phyloP scores from a whole-genome alignment of 2,113 vertebrate species.

The Carassius carassius region DNA sequence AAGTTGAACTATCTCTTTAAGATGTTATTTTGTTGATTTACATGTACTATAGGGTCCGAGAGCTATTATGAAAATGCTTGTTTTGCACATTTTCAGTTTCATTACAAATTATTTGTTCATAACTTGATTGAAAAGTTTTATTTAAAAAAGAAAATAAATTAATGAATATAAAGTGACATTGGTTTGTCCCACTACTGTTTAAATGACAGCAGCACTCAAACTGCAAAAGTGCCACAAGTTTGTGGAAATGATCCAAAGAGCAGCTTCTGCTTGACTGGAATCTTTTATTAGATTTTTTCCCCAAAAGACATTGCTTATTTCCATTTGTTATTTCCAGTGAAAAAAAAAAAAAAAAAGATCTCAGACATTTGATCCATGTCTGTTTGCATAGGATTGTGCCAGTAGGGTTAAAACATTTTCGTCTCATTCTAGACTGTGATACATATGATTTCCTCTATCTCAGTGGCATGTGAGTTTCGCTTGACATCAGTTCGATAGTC shows the following conservation, averaged over 20 bases:
- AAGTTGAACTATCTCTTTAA: not conserved
- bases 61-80: not conserved
- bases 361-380: not conserved
- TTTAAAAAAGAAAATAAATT: not conserved
- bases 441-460: conserved; percentile 11
- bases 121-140: not conserved
- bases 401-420: not conserved
- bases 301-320: not conserved
- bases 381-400: not conserved
- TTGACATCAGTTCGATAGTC: conserved; percentile 28
- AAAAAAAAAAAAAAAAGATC: not conserved
- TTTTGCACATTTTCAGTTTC: not conserved
- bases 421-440: conserved; percentile 23
- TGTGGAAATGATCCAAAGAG: not conserved
- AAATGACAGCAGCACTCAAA: not conserved
- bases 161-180: not conserved
- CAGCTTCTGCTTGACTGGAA: not conserved
- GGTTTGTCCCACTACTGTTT: not conserved
- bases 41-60: not conserved
- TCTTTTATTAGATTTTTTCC: not conserved
- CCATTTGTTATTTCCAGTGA: not conserved
- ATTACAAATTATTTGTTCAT: not conserved
- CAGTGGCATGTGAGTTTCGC: conserved; percentile 3
- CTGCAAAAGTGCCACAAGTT: not conserved
- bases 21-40: not conserved